Conservation (phyloP, 2,888 invertebrate species). For the Biston stratarius region DNA sequence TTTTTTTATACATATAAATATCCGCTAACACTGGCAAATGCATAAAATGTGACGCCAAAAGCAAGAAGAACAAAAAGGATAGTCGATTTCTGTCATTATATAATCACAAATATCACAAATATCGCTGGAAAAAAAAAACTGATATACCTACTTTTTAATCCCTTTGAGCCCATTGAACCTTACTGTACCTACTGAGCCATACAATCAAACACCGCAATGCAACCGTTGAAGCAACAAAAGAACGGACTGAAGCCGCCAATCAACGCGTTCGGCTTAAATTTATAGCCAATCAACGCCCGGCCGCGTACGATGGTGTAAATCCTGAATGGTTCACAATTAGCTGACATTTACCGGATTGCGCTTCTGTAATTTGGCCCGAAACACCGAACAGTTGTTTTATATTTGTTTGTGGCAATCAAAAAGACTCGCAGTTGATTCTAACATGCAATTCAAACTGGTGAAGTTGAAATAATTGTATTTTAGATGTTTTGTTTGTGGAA, state of each 20-base stretch:
- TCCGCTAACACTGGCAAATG: too few species aligned
- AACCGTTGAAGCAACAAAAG: slow-evolving; percentile 50
- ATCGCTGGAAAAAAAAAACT: too few species aligned
- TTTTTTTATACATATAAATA: too few species aligned
- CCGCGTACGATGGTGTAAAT: slow-evolving; percentile 58
- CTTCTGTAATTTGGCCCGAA: slow-evolving; percentile 45
- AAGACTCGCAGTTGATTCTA: not conserved
- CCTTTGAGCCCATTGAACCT: not conserved
- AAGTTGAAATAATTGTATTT: not conserved
- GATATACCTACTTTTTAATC: not conserved
- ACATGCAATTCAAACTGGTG: not conserved
- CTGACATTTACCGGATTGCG: slow-evolving; percentile 48
- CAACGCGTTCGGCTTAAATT: slow-evolving; percentile 60
- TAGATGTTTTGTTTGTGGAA: too few species aligned
- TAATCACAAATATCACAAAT: too few species aligned
- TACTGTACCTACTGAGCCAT: not conserved
- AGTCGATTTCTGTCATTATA: too few species aligned
- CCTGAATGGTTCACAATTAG: slow-evolving; percentile 67
- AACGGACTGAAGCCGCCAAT: slow-evolving; percentile 60
- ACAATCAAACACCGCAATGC: slow-evolving; percentile 38
- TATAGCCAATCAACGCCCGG: slow-evolving; percentile 70
- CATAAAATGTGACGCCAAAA: too few species aligned
- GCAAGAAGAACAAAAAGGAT: too few species aligned
- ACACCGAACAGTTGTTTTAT: slow-evolving; percentile 27
- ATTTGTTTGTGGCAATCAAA: slow-evolving; percentile 26